phyloP scores from a whole-genome alignment of 2,888 invertebrate genomes.

The Dolichopus griseipennis region DNA sequence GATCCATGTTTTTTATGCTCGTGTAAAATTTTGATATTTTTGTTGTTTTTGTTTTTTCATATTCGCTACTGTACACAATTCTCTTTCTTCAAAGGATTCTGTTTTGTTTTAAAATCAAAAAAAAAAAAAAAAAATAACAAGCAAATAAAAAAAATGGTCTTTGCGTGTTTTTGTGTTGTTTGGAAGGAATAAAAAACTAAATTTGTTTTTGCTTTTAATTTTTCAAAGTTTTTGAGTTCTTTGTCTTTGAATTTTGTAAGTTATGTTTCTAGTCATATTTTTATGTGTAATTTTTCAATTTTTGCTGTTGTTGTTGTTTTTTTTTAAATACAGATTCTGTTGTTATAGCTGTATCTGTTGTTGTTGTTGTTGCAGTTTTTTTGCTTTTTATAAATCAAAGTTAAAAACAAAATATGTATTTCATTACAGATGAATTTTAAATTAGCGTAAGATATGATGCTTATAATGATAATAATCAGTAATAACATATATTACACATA shows the following conservation, averaged over 20 bases:
- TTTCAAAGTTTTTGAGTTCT: neutral
- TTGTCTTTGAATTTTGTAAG: neutral
- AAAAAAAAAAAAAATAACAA: neutral
- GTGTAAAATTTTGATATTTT: neutral
- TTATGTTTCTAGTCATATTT: neutral
- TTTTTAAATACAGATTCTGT: too few species aligned
- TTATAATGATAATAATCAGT: neutral
- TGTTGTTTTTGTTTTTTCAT: neutral
- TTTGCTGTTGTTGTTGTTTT: too few species aligned
- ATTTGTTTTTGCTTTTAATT: neutral
- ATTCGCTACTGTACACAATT: neutral
- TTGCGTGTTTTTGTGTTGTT: neutral
- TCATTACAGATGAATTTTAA: conserved; percentile 3
- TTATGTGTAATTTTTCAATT: too few species aligned
- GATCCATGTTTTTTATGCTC: neutral
- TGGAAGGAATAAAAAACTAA: neutral
- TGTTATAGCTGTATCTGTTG: too few species aligned
- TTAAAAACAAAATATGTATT: neutral
- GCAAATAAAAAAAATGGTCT: neutral
- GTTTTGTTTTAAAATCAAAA: neutral
- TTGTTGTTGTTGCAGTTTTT: too few species aligned
- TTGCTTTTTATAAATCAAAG: neutral
- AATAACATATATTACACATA: too few species aligned
- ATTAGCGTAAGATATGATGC: neutral
- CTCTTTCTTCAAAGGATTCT: neutral